Percentiles rank a stretch among this genome's conserved stretches.
These are phyloP conservation scores for Piaya cayana DNA, from an alignment of 2,113 vertebrate genomes.

Conservation along the genomic window DNA sequence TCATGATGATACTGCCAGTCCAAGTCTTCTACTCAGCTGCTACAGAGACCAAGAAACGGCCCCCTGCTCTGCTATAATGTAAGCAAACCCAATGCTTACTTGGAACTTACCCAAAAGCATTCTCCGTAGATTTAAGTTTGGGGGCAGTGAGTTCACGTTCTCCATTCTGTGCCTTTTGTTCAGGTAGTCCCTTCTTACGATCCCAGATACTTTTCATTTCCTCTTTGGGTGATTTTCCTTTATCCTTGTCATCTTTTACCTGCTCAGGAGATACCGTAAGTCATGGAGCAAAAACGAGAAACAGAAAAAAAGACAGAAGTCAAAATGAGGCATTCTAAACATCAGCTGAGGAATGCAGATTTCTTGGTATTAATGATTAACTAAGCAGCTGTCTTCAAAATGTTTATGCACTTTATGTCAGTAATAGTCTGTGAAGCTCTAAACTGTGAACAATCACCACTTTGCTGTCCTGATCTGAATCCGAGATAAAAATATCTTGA, in stretches of 20 bases:
- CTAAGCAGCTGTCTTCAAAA: not conserved
- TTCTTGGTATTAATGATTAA: not conserved
- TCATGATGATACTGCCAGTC: not conserved
- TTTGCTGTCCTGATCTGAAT: not conserved
- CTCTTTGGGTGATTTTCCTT: constrained; percentile 73
- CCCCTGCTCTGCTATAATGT: not conserved
- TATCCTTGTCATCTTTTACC: constrained; percentile 82
- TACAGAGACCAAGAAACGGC: not conserved
- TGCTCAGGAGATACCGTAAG: constrained; percentile 38
- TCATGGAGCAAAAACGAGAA: not conserved
- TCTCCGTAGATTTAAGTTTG: constrained; percentile 89
- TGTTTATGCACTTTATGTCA: not conserved
- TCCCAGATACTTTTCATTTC: constrained; percentile 80
- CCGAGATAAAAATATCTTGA: not conserved
- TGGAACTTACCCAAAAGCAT: constrained; percentile 84
- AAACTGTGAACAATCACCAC: not conserved
- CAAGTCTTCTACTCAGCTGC: not conserved
- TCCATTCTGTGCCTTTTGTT: constrained; percentile 87
- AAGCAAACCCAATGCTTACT: not conserved
- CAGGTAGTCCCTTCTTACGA: constrained; percentile 75
- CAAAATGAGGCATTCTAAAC: not conserved
- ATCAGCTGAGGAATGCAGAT: not conserved
- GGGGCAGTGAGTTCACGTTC: constrained; percentile 79
- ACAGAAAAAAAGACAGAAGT: not conserved
- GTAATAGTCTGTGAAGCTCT: not conserved